Conservation (phyloP, 2,888 invertebrate species). For the Coremacera marginata region DNA sequence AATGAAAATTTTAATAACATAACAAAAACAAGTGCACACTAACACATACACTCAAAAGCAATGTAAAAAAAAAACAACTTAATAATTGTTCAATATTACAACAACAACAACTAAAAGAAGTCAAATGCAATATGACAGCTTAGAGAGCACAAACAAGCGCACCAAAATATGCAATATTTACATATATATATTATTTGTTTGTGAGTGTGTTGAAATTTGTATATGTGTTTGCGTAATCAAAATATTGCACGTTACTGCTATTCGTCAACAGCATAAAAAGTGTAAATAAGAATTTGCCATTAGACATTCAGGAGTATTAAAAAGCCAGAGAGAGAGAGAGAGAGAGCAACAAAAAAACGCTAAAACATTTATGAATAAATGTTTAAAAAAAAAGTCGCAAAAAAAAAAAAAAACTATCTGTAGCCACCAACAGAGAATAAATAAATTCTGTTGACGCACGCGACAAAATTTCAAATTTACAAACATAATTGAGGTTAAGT, state of each 20-base stretch:
- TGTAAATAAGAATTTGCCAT: neutral
- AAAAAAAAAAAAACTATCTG: neutral
- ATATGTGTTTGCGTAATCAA: too few species aligned
- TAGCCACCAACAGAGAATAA: neutral
- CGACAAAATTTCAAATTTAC: constrained; percentile 1
- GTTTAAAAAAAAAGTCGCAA: neutral
- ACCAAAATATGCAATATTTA: too few species aligned
- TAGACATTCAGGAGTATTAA: neutral
- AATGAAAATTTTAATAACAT: constrained; percentile 2
- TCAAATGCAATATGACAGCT: neutral
- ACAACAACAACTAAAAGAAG: neutral
- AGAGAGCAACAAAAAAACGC: neutral
- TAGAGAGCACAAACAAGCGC: neutral
- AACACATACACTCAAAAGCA: neutral
- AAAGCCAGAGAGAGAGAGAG: neutral
- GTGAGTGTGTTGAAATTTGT: too few species aligned
- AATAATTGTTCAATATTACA: neutral
- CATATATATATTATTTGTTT: too few species aligned
- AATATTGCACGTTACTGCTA: neutral
- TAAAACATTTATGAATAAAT: neutral
- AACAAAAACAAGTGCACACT: neutral
- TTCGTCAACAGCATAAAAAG: neutral
- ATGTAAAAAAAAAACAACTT: neutral
- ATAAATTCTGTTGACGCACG: constrained; percentile 13
- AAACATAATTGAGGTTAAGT: constrained; percentile 23